Evolutionary conservation across 2,797 vertebrate species (phyloP).

Genomic region (Acipenser ruthenus): DNA sequence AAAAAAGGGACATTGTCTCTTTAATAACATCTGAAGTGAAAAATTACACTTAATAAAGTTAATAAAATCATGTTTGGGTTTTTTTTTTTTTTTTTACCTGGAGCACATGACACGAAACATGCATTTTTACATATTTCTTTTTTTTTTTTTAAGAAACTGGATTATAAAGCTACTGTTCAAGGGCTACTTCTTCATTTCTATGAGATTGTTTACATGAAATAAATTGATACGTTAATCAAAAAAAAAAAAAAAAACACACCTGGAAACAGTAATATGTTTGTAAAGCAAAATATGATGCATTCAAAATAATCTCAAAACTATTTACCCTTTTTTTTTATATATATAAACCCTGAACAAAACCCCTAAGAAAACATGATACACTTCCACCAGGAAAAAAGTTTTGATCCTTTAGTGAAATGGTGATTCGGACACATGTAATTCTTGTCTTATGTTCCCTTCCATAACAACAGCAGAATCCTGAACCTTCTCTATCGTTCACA

Average conservation of each 20-base stretch:
- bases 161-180: constrained; percentile 46
- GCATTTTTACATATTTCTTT: constrained; percentile 36
- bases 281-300: constrained; percentile 22
- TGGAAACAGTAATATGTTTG: constrained; percentile 44
- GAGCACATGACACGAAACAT: constrained; percentile 55
- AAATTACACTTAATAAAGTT: constrained; percentile 74
- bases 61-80: constrained; percentile 55
- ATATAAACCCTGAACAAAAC: constrained; percentile 55
- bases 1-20: constrained; percentile 67
- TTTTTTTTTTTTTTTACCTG: constrained; percentile 41
- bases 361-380: constrained; percentile 47
- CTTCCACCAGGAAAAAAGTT: constrained; percentile 48
- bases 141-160: constrained; percentile 47
- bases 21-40: constrained; percentile 84
- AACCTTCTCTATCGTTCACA: constrained; percentile 16
- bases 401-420: constrained; percentile 58
- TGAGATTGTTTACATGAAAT: background rate
- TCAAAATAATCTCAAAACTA: constrained; percentile 32
- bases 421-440: constrained; percentile 32
- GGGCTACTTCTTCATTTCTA: constrained; percentile 37
- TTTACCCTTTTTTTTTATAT: constrained; percentile 51
- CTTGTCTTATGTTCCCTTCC: constrained; percentile 14
- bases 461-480: constrained; percentile 21
- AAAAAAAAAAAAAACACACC: constrained; percentile 33
- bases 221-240: constrained; percentile 36